Percentiles rank a stretch among this genome's conserved stretches.
These are phyloP conservation scores for Myotis daubentonii DNA, from an alignment of 2,797 vertebrate genomes.

Conservation along the genomic window DNA sequence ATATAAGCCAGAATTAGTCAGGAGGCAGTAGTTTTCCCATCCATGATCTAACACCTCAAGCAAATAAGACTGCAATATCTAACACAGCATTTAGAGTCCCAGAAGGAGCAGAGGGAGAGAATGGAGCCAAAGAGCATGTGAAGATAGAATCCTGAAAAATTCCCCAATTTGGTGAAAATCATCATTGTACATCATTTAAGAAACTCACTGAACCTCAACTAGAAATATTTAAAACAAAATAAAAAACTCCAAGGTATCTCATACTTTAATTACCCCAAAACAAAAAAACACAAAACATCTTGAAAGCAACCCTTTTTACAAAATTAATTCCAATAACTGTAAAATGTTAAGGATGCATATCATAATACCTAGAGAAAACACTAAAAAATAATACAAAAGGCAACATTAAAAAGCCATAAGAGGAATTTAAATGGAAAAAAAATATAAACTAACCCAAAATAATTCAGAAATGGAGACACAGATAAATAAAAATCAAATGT, in stretches of 20 bases:
- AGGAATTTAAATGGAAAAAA: not conserved
- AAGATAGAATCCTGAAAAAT: not conserved
- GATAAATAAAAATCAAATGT: not conserved
- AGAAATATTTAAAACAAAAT: conserved; percentile 21
- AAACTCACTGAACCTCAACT: not conserved
- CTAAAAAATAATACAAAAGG: not conserved
- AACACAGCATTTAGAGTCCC: conserved; percentile 4
- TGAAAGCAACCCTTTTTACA: conserved; percentile 4
- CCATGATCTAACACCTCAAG: not conserved
- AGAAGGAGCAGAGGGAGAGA: conserved; percentile 17
- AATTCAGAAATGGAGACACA: not conserved
- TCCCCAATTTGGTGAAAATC: not conserved
- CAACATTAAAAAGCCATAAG: not conserved
- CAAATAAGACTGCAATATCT: not conserved
- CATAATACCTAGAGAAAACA: not conserved
- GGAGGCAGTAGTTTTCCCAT: conserved; percentile 1
- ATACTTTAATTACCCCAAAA: not conserved
- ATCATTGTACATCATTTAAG: not conserved
- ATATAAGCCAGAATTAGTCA: not conserved
- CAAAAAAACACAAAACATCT: not conserved
- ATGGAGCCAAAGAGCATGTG: not conserved
- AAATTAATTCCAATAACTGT: not conserved
- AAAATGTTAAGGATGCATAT: not conserved
- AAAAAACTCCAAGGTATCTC: not conserved
- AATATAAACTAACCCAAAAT: not conserved